Base-by-base conservation (phyloP, 2,113 vertebrate species). In the Spheniscus mendiculus region DNA sequence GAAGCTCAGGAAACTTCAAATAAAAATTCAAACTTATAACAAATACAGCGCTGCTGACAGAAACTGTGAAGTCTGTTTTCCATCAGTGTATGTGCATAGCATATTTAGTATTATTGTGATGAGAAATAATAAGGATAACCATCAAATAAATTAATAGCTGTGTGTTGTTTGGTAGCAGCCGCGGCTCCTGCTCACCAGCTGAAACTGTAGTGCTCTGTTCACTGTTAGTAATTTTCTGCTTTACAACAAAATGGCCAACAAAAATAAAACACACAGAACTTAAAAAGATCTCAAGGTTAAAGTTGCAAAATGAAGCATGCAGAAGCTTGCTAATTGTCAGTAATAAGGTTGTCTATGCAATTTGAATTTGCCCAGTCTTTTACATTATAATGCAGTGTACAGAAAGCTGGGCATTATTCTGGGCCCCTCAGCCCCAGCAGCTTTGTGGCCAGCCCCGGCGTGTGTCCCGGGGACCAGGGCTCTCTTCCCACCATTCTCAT, bases 41-140 rank as follows among this genome's bases (percentile, higher is more conserved):
- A 93, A 87, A 87, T 76, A n/a, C 49, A 45, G 72, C 71, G 9
- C 55, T 73, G 56, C 83, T 74, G 86, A 89, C 59, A 93, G 90
- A 94, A 95, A 52, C 80, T 58, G 63, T 80, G 79, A 93, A 89
- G 77, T 87, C 80, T 94, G 38, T 87, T 89, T 96, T 82, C 83
- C 49, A 79, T 95, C 80, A 85, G 56, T 19, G n/a, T 55, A 21
- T 61, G 44, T 65, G 44, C 73, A 53, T n/a, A 92, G 71, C 45
- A 88, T 44, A 82, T 76, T 94, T 95, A 53, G 61, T 65, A 36
- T 89, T 79, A 84, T 81, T 91, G 83, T 91, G 47, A 87, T 78
- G 73, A 78, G 71, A 76, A 97, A 89, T 95, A 91, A 56, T 71
- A 89, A 80, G 67, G 85, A 74, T 91, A 92, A 72, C 73, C 38